Evolutionary conservation across 2,888 invertebrate species (phyloP).

Genomic region (Mythimna vitellina): DNA sequence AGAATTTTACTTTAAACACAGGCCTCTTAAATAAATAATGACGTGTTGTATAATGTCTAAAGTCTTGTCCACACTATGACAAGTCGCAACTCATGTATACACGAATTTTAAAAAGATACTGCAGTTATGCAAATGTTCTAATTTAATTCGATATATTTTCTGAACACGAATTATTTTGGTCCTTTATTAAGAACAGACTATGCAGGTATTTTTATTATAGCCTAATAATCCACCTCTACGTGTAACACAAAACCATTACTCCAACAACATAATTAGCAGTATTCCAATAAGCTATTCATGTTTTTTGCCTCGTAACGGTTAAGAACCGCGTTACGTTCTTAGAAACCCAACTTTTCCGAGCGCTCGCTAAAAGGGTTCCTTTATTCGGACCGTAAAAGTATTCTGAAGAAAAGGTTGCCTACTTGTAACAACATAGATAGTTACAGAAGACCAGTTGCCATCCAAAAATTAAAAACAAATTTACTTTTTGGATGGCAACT

Average conservation of each 20-base stretch:
- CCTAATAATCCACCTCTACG: not conserved
- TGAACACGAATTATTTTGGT: too few relatives aligned
- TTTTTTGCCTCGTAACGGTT: constrained; percentile 19
- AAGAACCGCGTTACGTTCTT: constrained; percentile 33
- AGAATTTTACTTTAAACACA: not conserved
- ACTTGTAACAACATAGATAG: not conserved
- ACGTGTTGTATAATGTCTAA: too few relatives aligned
- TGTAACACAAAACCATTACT: not conserved
- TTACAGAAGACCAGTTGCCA: not conserved
- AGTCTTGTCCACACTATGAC: too few relatives aligned
- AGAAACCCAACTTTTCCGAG: constrained; percentile 11
- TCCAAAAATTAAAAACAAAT: not conserved
- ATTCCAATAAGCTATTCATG: constrained; percentile 28
- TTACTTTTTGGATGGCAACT: too few relatives aligned
- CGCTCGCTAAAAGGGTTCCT: constrained; percentile 39
- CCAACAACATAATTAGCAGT: constrained; percentile 3
- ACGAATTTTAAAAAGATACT: too few relatives aligned
- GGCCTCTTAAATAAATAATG: not conserved
- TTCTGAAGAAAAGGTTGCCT: constrained; percentile 21
- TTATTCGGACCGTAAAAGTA: constrained; percentile 31
- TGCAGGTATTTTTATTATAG: not conserved
- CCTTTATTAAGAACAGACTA: too few relatives aligned
- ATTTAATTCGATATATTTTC: too few relatives aligned
- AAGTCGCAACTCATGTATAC: too few relatives aligned
- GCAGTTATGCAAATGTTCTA: too few relatives aligned